These are phyloP conservation scores for Taenaris catops DNA, from an alignment of 2,888 invertebrate genomes.

Conservation along the genomic window DNA sequence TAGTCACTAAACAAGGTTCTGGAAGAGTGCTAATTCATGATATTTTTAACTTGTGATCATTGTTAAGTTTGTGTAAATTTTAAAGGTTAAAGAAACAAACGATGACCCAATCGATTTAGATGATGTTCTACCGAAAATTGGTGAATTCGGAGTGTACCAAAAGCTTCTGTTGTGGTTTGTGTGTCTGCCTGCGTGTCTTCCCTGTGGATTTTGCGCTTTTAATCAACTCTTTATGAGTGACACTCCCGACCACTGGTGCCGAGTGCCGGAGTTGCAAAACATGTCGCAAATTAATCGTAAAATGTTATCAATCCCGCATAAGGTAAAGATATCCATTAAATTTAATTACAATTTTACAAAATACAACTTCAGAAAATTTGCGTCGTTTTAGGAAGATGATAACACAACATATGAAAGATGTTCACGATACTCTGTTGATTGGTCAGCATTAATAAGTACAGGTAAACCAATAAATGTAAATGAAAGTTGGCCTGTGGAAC, in stretches of 20 bases:
- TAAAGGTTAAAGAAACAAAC: conserved; percentile 54
- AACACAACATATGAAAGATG: conserved; percentile 84
- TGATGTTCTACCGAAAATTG: conserved; percentile 90
- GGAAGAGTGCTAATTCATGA: no score
- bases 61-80: conserved; percentile 13
- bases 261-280: conserved; percentile 83
- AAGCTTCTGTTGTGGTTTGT: conserved; percentile 91
- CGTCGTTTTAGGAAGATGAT: conserved; percentile 40
- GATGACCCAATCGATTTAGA: conserved; percentile 86
- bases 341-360: conserved; percentile 1
- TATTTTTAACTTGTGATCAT: no score
- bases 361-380: not conserved
- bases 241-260: conserved; percentile 93
- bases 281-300: conserved; percentile 80
- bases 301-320: conserved; percentile 82
- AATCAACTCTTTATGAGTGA: conserved; percentile 96
- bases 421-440: conserved; percentile 85
- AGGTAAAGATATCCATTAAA: conserved; percentile 23
- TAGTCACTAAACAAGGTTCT: no score
- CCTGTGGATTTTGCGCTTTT: conserved; percentile 95
- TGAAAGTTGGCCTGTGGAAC: conserved; percentile 83
- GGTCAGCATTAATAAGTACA: conserved; percentile 76
- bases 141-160: conserved; percentile 94
- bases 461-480: conserved; percentile 42
- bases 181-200: conserved; percentile 92